Evolutionary conservation across 2,888 invertebrate species (phyloP).

Genomic region (Drymonia ruficornis): DNA sequence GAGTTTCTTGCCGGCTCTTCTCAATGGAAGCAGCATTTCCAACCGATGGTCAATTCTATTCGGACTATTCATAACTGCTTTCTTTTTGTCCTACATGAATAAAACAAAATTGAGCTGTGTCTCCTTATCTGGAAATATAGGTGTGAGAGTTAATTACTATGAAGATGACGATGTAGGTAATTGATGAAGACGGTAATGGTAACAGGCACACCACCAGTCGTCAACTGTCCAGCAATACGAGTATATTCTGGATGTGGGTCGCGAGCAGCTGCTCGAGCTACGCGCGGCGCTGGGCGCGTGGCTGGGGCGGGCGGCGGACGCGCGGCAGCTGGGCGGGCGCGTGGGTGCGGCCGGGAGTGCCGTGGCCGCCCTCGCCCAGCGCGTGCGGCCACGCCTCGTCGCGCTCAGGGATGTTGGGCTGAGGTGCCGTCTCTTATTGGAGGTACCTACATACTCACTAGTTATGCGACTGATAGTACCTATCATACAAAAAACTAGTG

Average conservation of each 20-base stretch:
- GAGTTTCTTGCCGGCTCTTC: no score
- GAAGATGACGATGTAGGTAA: no score
- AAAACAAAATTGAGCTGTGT: no score
- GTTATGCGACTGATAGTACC: no score
- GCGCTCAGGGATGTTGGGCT: slow-evolving; percentile 57
- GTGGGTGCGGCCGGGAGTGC: slow-evolving; percentile 78
- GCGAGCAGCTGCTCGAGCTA: slow-evolving; percentile 53
- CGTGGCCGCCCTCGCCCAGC: slow-evolving; percentile 77
- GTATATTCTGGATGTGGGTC: slow-evolving; percentile 63
- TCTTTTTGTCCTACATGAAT: no score
- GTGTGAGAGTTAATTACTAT: no score
- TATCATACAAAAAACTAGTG: no score
- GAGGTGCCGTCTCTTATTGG: slow-evolving; percentile 64
- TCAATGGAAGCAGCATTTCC: no score
- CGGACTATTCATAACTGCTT: no score
- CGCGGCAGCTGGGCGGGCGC: slow-evolving; percentile 71
- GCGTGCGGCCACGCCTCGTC: slow-evolving; percentile 63
- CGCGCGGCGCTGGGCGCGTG: slow-evolving; percentile 55
- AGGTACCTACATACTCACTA: slow-evolving; percentile 47
- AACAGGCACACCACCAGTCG: slow-evolving; percentile 73
- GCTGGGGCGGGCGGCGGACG: slow-evolving; percentile 71
- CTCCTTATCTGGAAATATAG: no score
- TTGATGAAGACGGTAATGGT: no score
- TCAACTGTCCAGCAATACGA: slow-evolving; percentile 71
- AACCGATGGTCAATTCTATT: no score